Conservation (phyloP, 2,797 vertebrate species). For the Neosilurus mollespiculum region DNA sequence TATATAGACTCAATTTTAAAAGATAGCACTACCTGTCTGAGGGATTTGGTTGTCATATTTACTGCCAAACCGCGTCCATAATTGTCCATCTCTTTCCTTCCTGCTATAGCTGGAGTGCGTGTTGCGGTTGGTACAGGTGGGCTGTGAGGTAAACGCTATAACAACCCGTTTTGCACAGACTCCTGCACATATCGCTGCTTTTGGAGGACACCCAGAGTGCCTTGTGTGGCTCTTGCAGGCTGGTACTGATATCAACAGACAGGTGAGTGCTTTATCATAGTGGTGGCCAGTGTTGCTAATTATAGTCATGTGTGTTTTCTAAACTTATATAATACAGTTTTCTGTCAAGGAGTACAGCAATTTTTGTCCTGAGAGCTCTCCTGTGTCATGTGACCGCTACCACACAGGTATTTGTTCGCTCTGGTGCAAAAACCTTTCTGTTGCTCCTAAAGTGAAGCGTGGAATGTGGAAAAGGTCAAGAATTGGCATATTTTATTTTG, state of each 20-base stretch:
- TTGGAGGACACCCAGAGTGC: conserved; percentile 90
- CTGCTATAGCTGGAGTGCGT: conserved; percentile 87
- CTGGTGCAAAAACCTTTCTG: not conserved
- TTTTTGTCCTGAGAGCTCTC: not conserved
- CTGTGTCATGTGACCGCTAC: not conserved
- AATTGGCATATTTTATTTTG: not conserved
- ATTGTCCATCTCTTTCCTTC: not conserved
- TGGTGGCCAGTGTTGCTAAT: not conserved
- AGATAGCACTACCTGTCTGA: not conserved
- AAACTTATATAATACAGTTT: not conserved
- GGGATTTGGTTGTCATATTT: not conserved
- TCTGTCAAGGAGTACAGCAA: not conserved
- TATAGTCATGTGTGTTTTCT: not conserved
- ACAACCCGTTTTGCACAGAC: conserved; percentile 91
- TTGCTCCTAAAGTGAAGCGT: not conserved
- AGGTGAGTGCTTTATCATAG: conserved; percentile 71
- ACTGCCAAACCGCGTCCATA: not conserved
- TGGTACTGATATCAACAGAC: conserved; percentile 90
- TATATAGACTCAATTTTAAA: not conserved
- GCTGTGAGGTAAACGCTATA: conserved; percentile 83
- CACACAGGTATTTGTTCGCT: not conserved
- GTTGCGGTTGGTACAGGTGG: conserved; percentile 85
- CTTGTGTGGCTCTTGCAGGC: conserved; percentile 90
- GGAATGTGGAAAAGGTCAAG: not conserved
- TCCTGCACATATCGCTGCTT: conserved; percentile 89